Conservation (phyloP, 2,113 vertebrate species). For the Paradoxurus hermaphroditus region DNA sequence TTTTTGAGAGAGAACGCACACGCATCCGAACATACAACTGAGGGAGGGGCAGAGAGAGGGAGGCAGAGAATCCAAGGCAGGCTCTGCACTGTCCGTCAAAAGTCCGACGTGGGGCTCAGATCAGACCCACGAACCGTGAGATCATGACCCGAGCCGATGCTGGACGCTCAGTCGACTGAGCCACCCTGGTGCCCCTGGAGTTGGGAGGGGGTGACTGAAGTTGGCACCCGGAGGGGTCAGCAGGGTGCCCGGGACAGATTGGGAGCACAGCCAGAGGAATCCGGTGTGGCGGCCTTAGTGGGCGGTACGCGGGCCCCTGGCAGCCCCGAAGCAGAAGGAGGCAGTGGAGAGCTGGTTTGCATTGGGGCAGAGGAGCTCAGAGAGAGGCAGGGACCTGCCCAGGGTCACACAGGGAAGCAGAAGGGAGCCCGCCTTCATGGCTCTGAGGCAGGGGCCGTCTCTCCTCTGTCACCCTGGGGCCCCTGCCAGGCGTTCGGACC, state of each 20-base stretch:
- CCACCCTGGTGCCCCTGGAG: background rate
- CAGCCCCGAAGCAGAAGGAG: no score
- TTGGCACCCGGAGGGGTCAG: rapidly evolving
- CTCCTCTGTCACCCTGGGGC: background rate
- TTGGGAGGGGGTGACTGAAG: no score
- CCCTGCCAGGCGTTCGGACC: background rate
- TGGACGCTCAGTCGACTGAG: no score
- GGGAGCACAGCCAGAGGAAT: background rate
- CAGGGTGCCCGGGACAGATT: rapidly evolving
- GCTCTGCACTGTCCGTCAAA: no score
- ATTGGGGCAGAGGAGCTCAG: background rate
- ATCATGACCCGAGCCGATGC: no score
- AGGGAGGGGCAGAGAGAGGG: no score
- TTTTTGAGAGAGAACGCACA: no score
- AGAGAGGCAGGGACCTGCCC: background rate
- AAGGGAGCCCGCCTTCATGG: background rate
- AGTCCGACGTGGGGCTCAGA: no score
- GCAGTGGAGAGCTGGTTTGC: background rate
- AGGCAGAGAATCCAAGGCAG: no score
- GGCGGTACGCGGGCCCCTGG: background rate
- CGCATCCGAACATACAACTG: no score
- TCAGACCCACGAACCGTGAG: no score
- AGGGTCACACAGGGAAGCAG: background rate
- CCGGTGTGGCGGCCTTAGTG: background rate
- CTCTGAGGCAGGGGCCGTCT: background rate